Conservation (phyloP, 2,113 vertebrate genomes). For the Saccopteryx leptura region DNA sequence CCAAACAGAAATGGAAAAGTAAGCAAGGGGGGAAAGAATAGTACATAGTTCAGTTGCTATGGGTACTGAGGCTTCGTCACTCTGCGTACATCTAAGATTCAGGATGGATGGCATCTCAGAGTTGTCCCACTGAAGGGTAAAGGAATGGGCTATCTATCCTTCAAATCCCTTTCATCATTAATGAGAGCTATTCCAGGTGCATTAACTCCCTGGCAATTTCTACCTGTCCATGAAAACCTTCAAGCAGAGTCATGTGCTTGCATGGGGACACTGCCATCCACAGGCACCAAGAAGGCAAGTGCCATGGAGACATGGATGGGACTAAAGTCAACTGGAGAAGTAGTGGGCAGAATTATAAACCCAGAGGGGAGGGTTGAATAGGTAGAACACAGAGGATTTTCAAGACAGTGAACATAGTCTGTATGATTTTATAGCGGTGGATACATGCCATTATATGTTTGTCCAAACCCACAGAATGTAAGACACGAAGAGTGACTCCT, state of each 20-base stretch:
- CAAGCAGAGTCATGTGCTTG: background rate
- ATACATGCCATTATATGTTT: background rate
- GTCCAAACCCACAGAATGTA: background rate
- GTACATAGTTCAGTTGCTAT: background rate
- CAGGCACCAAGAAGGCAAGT: accelerated
- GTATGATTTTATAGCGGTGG: background rate
- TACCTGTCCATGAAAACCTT: background rate
- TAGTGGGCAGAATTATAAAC: background rate
- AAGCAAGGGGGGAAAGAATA: background rate
- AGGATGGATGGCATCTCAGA: background rate
- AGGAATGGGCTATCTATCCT: background rate
- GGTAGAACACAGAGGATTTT: background rate
- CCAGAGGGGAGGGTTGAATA: background rate
- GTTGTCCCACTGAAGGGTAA: background rate
- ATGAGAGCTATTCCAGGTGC: background rate
- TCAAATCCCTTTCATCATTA: background rate
- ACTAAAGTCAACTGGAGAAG: background rate
- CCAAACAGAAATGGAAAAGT: background rate
- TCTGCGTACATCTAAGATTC: background rate
- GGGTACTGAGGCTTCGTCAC: background rate
- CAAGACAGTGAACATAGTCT: background rate
- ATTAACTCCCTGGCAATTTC: background rate
- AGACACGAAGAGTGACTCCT: background rate
- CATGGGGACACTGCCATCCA: background rate
- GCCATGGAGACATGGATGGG: background rate